A percentile compares a stretch with the other conserved stretches of the same genome.
These are phyloP conservation scores for Echeneis naucrates DNA, from an alignment of 2,797 vertebrate species.

Conservation along the genomic window DNA sequence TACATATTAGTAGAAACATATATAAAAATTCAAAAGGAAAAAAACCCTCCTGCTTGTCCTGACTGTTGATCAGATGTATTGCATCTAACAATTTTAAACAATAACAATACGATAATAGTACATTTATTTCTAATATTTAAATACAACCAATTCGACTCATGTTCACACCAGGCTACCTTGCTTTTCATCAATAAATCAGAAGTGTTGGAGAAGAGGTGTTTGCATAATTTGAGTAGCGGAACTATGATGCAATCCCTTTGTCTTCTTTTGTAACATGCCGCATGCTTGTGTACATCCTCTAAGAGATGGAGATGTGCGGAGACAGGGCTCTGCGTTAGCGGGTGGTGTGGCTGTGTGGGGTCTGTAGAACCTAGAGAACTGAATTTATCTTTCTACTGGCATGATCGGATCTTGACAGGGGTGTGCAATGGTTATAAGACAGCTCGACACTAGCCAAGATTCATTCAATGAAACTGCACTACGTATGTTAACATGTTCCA, in stretches of 20 bases:
- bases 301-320: slow-evolving; percentile 61
- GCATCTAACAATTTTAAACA: slow-evolving; percentile 22
- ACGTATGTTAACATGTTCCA: slow-evolving; percentile 1
- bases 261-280: slow-evolving; percentile 71
- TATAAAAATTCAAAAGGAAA: background rate
- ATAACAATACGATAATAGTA: slow-evolving; percentile 24
- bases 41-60: background rate
- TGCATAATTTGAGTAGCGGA: slow-evolving; percentile 70
- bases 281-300: slow-evolving; percentile 58
- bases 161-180: slow-evolving; percentile 59
- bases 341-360: slow-evolving; percentile 25
- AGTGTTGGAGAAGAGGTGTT: slow-evolving; percentile 49
- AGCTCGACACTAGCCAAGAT: slow-evolving; percentile 54
- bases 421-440: slow-evolving; percentile 41
- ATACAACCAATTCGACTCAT: slow-evolving; percentile 51
- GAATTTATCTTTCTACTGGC: slow-evolving; percentile 50
- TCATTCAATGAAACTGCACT: slow-evolving; percentile 13
- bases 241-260: slow-evolving; percentile 80
- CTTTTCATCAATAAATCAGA: slow-evolving; percentile 79
- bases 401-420: slow-evolving; percentile 22
- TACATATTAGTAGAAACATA: slow-evolving; percentile 13
- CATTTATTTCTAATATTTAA: slow-evolving; percentile 28
- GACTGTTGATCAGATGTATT: background rate
- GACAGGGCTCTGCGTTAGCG: slow-evolving; percentile 38
- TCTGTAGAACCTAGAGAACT: slow-evolving; percentile 48